phyloP scores from a whole-genome alignment of 1,140 invertebrate species.

The Papilio dardanus region DNA sequence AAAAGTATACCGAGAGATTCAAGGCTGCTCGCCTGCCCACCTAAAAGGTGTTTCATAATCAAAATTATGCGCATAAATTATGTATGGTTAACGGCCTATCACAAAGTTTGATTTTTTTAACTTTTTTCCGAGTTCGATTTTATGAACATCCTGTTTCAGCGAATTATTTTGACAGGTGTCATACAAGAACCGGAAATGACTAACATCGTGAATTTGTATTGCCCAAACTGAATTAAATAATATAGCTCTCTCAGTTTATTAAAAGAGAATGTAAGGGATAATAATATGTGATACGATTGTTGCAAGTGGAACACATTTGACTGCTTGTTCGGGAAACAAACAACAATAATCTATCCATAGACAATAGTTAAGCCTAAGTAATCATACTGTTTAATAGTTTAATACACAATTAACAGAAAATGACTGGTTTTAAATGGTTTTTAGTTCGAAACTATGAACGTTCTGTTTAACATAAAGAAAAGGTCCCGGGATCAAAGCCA shows the following conservation, averaged over 20 bases:
- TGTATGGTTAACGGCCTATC: not conserved
- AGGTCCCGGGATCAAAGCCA: not conserved
- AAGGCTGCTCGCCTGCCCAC: not conserved
- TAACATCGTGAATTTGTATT: not conserved
- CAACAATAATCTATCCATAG: too few species aligned
- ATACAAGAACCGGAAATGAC: not conserved
- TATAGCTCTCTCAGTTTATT: not conserved
- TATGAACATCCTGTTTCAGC: not conserved
- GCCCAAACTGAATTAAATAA: not conserved
- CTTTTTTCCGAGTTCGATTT: not conserved
- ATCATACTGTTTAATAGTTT: not conserved
- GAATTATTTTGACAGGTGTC: not conserved
- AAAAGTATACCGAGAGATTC: not conserved
- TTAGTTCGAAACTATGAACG: not conserved
- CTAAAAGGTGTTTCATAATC: constrained; percentile 9
- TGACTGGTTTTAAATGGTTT: not conserved
- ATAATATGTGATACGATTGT: too few species aligned
- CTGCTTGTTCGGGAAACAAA: too few species aligned
- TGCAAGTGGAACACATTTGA: too few species aligned
- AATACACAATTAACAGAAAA: not conserved
- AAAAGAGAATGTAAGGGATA: too few species aligned
- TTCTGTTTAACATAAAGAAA: not conserved
- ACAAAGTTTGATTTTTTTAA: not conserved
- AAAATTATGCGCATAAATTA: constrained; percentile 7
- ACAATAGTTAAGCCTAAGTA: not conserved